These are phyloP conservation scores for Microhierax caerulescens DNA, from an alignment of 2,797 vertebrate genomes.

Conservation along the genomic window DNA sequence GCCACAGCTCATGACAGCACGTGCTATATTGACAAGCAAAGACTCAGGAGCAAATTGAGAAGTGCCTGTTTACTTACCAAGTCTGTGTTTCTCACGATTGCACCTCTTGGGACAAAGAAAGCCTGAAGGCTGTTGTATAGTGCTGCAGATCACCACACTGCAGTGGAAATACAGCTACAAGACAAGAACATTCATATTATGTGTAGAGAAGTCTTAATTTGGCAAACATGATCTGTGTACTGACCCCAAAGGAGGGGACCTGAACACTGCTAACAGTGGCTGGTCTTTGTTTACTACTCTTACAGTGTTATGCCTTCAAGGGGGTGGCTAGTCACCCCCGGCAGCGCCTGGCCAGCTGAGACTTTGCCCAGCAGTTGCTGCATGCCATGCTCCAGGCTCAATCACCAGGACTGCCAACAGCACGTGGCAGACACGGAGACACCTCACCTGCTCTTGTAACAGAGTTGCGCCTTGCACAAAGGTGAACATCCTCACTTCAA, in stretches of 20 bases:
- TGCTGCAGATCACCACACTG: slow-evolving; percentile 78
- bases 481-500: slow-evolving; percentile 82
- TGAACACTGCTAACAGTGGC: neutral
- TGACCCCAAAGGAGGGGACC: neutral
- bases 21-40: neutral
- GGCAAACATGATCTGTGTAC: accelerated
- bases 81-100: slow-evolving; percentile 20
- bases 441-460: slow-evolving; percentile 67
- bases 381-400: accelerated
- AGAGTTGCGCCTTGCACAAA: slow-evolving; percentile 68
- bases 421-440: accelerated
- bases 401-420: accelerated
- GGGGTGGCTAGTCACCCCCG: neutral
- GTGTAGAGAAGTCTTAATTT: neutral
- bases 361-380: neutral
- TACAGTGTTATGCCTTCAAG: neutral
- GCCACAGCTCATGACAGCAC: accelerated
- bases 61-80: neutral
- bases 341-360: neutral
- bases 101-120: slow-evolving; percentile 69
- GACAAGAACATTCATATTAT: neutral
- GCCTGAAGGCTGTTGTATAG: slow-evolving; percentile 29
- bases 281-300: neutral
- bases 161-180: slow-evolving; percentile 83
- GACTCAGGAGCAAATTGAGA: neutral